Base-by-base conservation (phyloP, 2,113 vertebrate genomes). In the Hirundichthys speculiger region DNA sequence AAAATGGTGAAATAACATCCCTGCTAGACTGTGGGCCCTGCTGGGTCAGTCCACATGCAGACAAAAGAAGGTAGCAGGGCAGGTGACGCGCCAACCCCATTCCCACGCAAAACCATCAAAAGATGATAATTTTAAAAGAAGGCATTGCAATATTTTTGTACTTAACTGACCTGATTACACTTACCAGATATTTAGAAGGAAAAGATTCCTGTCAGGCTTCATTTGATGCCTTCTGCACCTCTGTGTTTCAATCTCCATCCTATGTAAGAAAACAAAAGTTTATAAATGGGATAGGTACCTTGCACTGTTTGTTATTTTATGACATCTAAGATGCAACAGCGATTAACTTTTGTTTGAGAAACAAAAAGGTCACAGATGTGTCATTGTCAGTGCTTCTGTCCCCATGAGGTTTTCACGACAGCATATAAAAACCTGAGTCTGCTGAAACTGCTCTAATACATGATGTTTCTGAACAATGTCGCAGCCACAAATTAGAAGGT, bases 311-410 rank as follows among this genome's bases (percentile, higher is more conserved):
- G 15, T 75, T 83, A 74, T 51, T 8, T 66, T 77, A 43, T 27
- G 66, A 38, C 69, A 68, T 57, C 14, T 38, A 22, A 40, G 49
- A 15, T 12, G 13, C 56, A 43, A 38, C 55, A 13, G 73, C 68
- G 69, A 88, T 86, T 83, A 40, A 60, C 85, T 77, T 76, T 75
- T 73, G 75, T 79, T 50, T 18, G 67, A 62, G 42, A 66, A 77
- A 64, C 40, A 25, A 19, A 90, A 91, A 91, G 86, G 90, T 89
- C 85, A 85, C 66, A 77, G 62, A 83, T 88, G 71, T 57, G 84
- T 87, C 84, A 81, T 72, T 62, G 64, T 77, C 73, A 57, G 3
- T 73, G 64, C 21, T n/a, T 47, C 21, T 73, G 79, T 79, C 71
- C 49, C 47, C 46, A 21, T 11, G 62, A 72, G 65, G 76, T 69